Percentiles rank a stretch among this genome's conserved stretches.
Conservation (phyloP, 23 tunicate species). For the Ciona savignyi region DNA sequence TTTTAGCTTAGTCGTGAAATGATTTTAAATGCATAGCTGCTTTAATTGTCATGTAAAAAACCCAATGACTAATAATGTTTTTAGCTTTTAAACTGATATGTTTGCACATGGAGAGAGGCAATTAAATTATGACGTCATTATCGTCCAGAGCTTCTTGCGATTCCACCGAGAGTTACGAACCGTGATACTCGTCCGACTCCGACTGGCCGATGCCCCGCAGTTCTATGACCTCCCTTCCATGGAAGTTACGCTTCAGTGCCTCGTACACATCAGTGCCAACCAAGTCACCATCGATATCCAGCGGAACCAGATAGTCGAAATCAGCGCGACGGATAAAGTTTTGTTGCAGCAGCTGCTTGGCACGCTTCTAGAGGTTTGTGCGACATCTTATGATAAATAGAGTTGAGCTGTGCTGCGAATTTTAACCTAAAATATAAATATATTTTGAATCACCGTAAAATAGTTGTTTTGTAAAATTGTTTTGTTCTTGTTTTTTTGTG, state of each 20-base stretch:
- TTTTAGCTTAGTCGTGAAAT: too few species aligned
- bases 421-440: neutral
- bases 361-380: conserved; percentile 70
- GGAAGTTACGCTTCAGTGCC: conserved; percentile 78
- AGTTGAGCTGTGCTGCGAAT: neutral
- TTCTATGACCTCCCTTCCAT: conserved; percentile 89
- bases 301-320: neutral
- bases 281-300: conserved; percentile 2
- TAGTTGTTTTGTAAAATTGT: too few species aligned
- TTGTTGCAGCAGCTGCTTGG: conserved; percentile 51
- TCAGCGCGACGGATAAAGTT: conserved; percentile 16
- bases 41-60: too few species aligned
- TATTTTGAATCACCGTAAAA: too few species aligned
- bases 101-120: too few species aligned
- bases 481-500: neutral
- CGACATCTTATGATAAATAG: neutral
- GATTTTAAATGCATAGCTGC: too few species aligned
- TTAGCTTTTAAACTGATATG: too few species aligned
- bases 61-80: too few species aligned
- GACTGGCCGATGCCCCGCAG: conserved; percentile 79
- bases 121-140: too few species aligned
- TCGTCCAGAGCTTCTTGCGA: neutral
- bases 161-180: conserved; percentile 70
- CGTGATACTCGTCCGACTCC: conserved; percentile 47
- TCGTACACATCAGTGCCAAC: conserved; percentile 70